Evolutionary conservation across 2,113 vertebrate species (phyloP).

Genomic region (Elgaria multicarinata): DNA sequence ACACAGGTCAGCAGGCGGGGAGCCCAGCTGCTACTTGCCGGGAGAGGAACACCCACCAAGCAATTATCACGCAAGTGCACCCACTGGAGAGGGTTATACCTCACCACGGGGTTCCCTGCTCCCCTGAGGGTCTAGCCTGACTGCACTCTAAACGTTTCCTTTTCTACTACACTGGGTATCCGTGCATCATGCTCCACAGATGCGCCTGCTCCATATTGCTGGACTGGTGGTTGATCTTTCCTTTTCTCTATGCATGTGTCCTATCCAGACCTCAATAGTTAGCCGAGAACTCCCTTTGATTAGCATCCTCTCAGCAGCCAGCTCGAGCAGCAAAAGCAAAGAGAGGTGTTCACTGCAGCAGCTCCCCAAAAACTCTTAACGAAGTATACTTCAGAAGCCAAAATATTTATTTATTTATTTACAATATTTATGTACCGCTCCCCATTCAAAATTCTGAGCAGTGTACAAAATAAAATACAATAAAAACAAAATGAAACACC

Average conservation of each 20-base stretch:
- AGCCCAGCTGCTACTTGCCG: neutral
- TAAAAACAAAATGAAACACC: too few species aligned
- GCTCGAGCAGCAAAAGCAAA: neutral
- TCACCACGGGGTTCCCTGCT: neutral
- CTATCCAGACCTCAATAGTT: neutral
- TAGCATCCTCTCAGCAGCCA: neutral
- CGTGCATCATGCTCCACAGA: neutral
- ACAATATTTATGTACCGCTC: too few species aligned
- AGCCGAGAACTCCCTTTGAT: neutral
- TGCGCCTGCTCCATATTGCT: too few species aligned
- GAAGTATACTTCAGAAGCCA: neutral
- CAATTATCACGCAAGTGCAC: neutral
- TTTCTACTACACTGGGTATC: neutral
- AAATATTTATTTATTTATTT: too few species aligned
- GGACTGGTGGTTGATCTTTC: neutral
- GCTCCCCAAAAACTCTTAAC: neutral
- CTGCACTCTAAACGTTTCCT: neutral
- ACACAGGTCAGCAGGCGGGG: constrained; percentile 1
- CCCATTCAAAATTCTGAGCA: too few species aligned
- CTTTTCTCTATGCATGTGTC: neutral
- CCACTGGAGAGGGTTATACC: neutral
- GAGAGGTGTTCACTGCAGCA: too few species aligned
- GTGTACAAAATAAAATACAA: too few species aligned
- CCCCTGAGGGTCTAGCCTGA: neutral
- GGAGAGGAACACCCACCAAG: constrained; percentile 8